These are phyloP conservation scores for Corydoras sp. DNA, from an alignment of 2,113 vertebrate species.

Conservation along the genomic window DNA sequence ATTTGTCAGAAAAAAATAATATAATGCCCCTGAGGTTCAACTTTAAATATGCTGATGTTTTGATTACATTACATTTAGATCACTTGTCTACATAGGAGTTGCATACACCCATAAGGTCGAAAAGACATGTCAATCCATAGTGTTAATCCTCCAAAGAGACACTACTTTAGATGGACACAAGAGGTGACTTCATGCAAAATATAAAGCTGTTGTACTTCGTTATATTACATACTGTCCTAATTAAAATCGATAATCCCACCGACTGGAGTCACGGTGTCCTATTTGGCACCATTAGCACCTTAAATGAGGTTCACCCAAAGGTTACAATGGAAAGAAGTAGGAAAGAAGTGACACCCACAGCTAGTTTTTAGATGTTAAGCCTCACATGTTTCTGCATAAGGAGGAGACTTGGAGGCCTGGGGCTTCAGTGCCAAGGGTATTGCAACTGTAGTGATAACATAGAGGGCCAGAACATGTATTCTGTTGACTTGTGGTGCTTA, in stretches of 20 bases:
- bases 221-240: not conserved
- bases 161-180: slow-evolving; percentile 10
- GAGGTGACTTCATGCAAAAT: slow-evolving; percentile 5
- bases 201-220: not conserved
- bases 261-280: not conserved
- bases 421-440: slow-evolving; percentile 49
- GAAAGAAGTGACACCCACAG: slow-evolving; percentile 1
- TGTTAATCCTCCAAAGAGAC: not conserved
- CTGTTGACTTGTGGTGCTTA: slow-evolving; percentile 37
- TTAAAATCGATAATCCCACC: not conserved
- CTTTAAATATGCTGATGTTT: too few species aligned
- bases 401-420: slow-evolving; percentile 23
- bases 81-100: not conserved
- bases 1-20: too few species aligned
- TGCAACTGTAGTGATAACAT: slow-evolving; percentile 55
- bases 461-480: slow-evolving; percentile 52
- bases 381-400: slow-evolving; percentile 35
- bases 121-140: slow-evolving; percentile 1
- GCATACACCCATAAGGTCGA: not conserved
- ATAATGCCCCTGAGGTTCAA: too few species aligned
- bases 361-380: slow-evolving; percentile 24
- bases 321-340: slow-evolving; percentile 26
- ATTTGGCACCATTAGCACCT: slow-evolving; percentile 16
- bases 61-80: not conserved
- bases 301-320: slow-evolving; percentile 41